These are phyloP conservation scores for Drosophila sproati DNA, from an alignment of 1,140 invertebrate genomes.

Conservation along the genomic window DNA sequence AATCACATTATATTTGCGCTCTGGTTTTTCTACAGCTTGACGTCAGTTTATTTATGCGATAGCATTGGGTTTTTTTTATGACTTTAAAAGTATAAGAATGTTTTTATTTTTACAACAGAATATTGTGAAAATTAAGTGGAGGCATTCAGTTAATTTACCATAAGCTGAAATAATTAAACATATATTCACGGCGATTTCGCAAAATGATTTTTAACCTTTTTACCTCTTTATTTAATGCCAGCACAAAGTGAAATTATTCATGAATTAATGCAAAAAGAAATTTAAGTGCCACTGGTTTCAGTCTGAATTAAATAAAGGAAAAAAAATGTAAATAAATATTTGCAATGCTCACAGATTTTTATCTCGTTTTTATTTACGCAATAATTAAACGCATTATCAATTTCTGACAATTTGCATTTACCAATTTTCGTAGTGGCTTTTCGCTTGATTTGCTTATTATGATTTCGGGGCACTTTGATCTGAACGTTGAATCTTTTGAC, in stretches of 20 bases:
- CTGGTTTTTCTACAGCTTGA: slow-evolving; percentile 9
- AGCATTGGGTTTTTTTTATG: slow-evolving; percentile 6
- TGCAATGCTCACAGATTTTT: slow-evolving; percentile 40
- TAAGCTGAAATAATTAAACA: slow-evolving; percentile 14
- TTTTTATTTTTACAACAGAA: slow-evolving; percentile 28
- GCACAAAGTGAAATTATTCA: slow-evolving; percentile 8
- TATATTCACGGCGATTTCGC: slow-evolving; percentile 32
- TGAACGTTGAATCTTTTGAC: slow-evolving; percentile 38
- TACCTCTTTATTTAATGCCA: background rate
- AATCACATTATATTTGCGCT: slow-evolving; percentile 11
- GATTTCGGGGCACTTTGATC: slow-evolving; percentile 61
- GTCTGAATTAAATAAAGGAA: background rate
- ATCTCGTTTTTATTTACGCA: slow-evolving; percentile 22
- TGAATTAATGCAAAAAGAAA: slow-evolving; percentile 40
- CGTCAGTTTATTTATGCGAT: slow-evolving; percentile 27
- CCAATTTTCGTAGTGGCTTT: slow-evolving; percentile 60
- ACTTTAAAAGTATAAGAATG: background rate
- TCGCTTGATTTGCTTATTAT: slow-evolving; percentile 62
- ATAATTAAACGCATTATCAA: slow-evolving; percentile 56
- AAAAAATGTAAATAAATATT: slow-evolving; percentile 29
- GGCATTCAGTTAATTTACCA: slow-evolving; percentile 33
- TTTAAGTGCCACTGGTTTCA: slow-evolving; percentile 1
- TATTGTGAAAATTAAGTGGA: slow-evolving; percentile 37
- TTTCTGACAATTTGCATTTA: slow-evolving; percentile 60
- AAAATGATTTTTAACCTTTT: slow-evolving; percentile 21